Evolutionary conservation across 2,113 vertebrate species (phyloP), one percentile per base, ranked within the genome.

Genomic region (Upupa epops): DNA sequence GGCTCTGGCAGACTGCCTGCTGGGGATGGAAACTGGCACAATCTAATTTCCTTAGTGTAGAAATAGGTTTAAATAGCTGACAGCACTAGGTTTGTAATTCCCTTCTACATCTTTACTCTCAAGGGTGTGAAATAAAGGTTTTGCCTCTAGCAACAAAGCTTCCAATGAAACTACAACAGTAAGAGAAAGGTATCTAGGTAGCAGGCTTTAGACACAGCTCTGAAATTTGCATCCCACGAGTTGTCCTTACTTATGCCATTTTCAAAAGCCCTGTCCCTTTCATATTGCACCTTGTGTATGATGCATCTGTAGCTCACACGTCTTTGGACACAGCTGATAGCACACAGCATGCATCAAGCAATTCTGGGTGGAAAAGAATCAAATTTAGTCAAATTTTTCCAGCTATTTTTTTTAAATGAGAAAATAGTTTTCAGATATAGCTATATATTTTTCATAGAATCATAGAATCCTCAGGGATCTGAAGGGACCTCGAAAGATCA

Each of bases 341-440:
- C 7, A 7, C 9, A 80, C 75, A 88, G 36, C 4, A 48, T 63
- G 16, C 18, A 63, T 24, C 6, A 48, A 3, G 13, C 52, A 37
- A 52, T 63, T 61, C 29, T 36, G 15, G 40, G 11, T 36, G 11
- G 36, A 69, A 68, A 79, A 55, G 2, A 32, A 52, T 76, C 6
- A 19, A 58, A 19, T 52, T 51, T 40, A 71, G 16, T 29, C 2
- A 31, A 16, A 1, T 6, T 32, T 73, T 40, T 60, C 26, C 14
- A 45, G 1, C 5, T 11, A 1, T 29, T 48, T 22, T 42, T 31
- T 69, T 26, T 17, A 24, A 8, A 0, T 13, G 3, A 5, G 31
- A 65, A 77, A 82, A 20, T 5, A 0, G 0, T 9, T 81, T 77
- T 79, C 16, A 14, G 10, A 3, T 16, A 45, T 31, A 36, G 19